Evolutionary conservation across 2,888 invertebrate species (phyloP).

Genomic region (Microctonus hyperodae): DNA sequence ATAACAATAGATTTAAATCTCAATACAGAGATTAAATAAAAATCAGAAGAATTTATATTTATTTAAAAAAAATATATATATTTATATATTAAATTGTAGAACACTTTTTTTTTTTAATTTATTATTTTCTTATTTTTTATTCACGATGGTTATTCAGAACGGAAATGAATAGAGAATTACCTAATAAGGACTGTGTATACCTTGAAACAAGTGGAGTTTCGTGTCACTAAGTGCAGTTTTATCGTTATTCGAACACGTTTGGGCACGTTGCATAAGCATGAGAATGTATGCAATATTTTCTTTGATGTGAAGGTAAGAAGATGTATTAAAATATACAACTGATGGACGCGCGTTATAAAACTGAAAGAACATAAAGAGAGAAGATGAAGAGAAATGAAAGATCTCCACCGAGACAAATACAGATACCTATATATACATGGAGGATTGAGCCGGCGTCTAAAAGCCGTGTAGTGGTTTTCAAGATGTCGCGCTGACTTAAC

Average conservation of each 20-base stretch:
- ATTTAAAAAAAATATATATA: too few relatives aligned
- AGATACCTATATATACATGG: background rate
- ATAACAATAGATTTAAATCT: too few relatives aligned
- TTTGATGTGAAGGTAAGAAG: background rate
- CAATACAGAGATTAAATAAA: too few relatives aligned
- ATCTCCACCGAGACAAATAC: background rate
- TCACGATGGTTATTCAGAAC: background rate
- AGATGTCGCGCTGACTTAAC: slow-evolving; percentile 61
- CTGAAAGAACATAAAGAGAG: slow-evolving; percentile 4
- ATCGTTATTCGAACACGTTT: slow-evolving; percentile 24
- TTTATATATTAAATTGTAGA: too few relatives aligned
- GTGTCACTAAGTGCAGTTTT: slow-evolving; percentile 31
- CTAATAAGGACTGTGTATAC: background rate
- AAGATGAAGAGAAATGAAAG: slow-evolving; percentile 4
- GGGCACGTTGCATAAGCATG: slow-evolving; percentile 17
- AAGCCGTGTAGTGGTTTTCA: slow-evolving; percentile 59
- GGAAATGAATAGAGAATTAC: slow-evolving; percentile 19
- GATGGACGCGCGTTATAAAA: background rate
- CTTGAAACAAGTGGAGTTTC: slow-evolving; percentile 18
- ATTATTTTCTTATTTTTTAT: background rate
- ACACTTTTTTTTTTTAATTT: too few relatives aligned
- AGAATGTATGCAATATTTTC: background rate
- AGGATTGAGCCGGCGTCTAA: slow-evolving; percentile 43
- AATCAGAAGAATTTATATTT: too few relatives aligned
- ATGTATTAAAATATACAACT: background rate